A percentile compares a stretch with the other conserved stretches of the same genome.
phyloP scores from a whole-genome alignment of 2,888 invertebrate genomes.

The Linnaemya vulpina region DNA sequence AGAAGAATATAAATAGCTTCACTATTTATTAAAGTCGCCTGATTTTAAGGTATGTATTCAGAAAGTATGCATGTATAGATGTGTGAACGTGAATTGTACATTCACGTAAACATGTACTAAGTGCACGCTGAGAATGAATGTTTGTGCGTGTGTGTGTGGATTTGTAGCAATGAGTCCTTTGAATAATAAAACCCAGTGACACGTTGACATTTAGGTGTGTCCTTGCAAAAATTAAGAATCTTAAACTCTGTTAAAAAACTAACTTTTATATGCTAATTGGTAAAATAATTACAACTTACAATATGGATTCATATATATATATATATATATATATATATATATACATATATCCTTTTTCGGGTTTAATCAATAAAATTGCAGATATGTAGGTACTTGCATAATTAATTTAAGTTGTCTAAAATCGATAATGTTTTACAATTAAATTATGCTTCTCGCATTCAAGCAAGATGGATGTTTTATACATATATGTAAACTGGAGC shows the following conservation, averaged over 20 bases:
- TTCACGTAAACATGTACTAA: neutral
- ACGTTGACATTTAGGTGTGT: constrained; percentile 61
- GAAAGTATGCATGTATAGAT: neutral
- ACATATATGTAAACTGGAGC: too few relatives aligned
- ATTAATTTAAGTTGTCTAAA: too few relatives aligned
- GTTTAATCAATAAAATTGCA: neutral
- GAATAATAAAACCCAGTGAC: constrained; percentile 16
- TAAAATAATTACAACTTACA: neutral
- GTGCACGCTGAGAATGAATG: neutral
- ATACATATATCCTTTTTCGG: neutral
- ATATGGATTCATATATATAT: neutral
- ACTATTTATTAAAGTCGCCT: constrained; percentile 77
- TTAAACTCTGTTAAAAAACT: neutral
- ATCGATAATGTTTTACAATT: too few relatives aligned
- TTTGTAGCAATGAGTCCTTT: constrained; percentile 28
- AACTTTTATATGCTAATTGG: neutral
- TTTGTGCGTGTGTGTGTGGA: constrained; percentile 16
- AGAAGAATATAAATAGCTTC: constrained; percentile 26
- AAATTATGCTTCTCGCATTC: too few relatives aligned
- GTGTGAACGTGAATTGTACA: neutral
- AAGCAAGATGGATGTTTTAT: too few relatives aligned
- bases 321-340: neutral
- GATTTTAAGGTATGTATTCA: constrained; percentile 80
- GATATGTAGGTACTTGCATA: neutral
- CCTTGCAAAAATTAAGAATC: constrained; percentile 31